Percentiles rank a stretch among this genome's conserved stretches.
These are phyloP conservation scores for Ephydatia muelleri DNA, from an alignment of 37 sponge, comb jelly and placozoan genomes.

Conservation along the genomic window DNA sequence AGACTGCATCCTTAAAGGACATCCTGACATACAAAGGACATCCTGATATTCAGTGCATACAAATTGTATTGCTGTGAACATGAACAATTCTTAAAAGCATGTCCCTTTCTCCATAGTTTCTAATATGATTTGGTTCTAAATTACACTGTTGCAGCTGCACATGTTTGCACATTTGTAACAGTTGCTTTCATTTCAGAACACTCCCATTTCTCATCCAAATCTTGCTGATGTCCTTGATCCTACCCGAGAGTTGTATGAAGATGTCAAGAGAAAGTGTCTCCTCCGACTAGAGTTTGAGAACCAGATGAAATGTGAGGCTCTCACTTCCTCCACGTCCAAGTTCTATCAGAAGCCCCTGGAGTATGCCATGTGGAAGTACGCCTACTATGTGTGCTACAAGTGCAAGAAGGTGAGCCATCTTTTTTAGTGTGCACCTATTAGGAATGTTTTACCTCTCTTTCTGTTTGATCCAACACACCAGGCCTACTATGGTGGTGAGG, in stretches of 20 bases:
- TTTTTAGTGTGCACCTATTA: not conserved
- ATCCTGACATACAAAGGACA: no score
- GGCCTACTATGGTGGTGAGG: conserved; percentile 95
- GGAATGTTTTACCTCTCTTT: not conserved
- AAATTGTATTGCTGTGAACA: no score
- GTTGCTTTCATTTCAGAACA: conserved; percentile 59
- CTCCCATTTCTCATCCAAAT: conserved; percentile 72
- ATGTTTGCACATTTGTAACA: no score
- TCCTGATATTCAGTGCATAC: no score
- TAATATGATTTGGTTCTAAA: no score
- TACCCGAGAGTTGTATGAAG: conserved; percentile 74
- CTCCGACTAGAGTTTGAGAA: conserved; percentile 96
- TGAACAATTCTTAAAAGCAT: no score
- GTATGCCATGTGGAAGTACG: conserved; percentile 92
- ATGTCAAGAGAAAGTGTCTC: conserved; percentile 87
- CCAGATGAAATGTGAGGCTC: conserved; percentile 79
- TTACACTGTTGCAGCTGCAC: no score
- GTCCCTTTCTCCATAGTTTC: no score
- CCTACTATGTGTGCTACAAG: conserved; percentile 97
- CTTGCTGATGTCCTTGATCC: conserved; percentile 78
- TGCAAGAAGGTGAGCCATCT: conserved; percentile 80
- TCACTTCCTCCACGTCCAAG: conserved; percentile 77
- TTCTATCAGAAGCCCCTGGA: conserved; percentile 93
- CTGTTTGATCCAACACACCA: not conserved
- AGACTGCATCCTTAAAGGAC: no score